Base-by-base conservation (phyloP, 2,113 vertebrate genomes). In the Perca schrenkii region DNA sequence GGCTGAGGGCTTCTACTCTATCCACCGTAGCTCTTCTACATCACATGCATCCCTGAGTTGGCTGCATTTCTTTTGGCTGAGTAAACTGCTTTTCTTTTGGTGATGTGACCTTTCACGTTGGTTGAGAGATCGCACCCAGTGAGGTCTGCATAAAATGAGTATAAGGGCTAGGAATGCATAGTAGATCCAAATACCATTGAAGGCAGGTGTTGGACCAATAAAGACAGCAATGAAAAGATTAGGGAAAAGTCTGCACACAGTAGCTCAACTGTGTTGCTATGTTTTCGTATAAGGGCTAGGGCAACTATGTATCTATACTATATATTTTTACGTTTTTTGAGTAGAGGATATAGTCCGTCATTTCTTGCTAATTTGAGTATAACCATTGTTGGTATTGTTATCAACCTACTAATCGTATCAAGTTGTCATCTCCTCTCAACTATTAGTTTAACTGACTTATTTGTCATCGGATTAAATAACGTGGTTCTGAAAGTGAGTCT, bases 401-500 rank as follows among this genome's bases (percentile, higher is more conserved):
- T 72, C 12, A 19, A 53, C 21, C 25, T 60, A 22, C 46, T 74
- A 17, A 12, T n/a, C 10, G 13, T 65, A 58, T 69, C 52, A 80
- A 71, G 40, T 56, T 25, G 58, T 82, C 43, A 40, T 67, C 71
- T 71, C 31, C 21, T 50, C 68, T 54, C 10, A 66, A 62, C 57
- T 68, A 84, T 86, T 80, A 69, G 49, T 69, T 71, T 70, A 69
- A 79, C 71, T 63, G 22, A 79, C n/a, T 77, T 60, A 58, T 77
- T 73, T 85, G 68, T 87, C 63, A 81, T 72, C 21, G 6, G 81
- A 80, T 83, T 88, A 75, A 81, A 79, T 82, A 83, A 83, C 43
- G 22, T 40, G n/a, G 8, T 21, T 78, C 61, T 79, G 43, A 90
- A 87, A 88, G 86, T 83, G 64, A 79, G 72, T 88, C 78, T 90